phyloP scores from a whole-genome alignment of 2,113 vertebrate genomes.

The Neodontobutis hainanensis region DNA sequence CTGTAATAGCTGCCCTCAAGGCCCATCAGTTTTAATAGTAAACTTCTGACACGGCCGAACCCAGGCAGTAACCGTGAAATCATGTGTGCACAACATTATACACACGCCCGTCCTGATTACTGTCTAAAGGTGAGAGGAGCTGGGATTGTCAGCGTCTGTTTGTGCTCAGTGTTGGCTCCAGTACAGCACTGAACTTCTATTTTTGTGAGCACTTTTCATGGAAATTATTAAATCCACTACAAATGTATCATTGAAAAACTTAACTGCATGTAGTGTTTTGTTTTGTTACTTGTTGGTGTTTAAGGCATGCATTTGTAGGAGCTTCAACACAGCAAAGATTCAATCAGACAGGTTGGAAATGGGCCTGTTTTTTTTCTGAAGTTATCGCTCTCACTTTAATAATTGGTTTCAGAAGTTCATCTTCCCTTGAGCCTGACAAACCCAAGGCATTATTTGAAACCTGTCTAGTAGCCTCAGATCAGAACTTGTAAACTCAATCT shows the following conservation, averaged over 20 bases:
- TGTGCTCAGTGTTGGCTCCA: background rate
- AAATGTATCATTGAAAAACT: too few species aligned
- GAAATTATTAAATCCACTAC: background rate
- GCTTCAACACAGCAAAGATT: background rate
- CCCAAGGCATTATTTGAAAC: background rate
- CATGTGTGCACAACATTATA: constrained; percentile 35
- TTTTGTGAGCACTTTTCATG: constrained; percentile 5
- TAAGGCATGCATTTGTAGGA: background rate
- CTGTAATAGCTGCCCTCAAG: constrained; percentile 42
- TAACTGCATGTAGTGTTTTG: too few species aligned
- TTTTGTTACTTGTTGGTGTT: background rate
- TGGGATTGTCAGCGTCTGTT: constrained; percentile 20
- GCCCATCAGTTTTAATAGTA: constrained; percentile 49
- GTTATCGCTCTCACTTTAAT: background rate
- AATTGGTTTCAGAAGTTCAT: constrained; percentile 6
- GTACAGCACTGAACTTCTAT: background rate
- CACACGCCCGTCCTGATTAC: constrained; percentile 48
- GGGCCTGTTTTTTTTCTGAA: background rate
- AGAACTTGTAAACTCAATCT: too few species aligned
- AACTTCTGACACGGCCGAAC: constrained; percentile 28
- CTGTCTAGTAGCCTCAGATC: background rate
- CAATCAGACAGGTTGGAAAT: constrained; percentile 5
- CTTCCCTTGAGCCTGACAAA: background rate
- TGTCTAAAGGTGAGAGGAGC: constrained; percentile 47
- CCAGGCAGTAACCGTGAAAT: constrained; percentile 36